phyloP scores from a whole-genome alignment of 2,888 invertebrate species.

The Drosophila lutescens region DNA sequence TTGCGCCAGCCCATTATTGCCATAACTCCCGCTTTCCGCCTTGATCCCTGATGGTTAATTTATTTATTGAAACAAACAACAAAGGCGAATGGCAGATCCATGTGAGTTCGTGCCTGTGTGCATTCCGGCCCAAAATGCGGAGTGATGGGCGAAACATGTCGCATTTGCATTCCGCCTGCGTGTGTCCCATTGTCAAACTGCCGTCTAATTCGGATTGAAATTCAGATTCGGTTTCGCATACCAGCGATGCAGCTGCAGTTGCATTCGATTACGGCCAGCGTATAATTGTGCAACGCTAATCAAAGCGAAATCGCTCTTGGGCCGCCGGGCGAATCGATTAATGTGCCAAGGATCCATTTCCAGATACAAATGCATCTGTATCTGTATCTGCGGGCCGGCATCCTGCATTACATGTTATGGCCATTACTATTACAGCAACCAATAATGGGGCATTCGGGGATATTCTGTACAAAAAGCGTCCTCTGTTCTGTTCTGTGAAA shows the following conservation, averaged over 20 bases:
- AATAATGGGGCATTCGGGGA: slow-evolving; percentile 12
- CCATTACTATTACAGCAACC: slow-evolving; percentile 42
- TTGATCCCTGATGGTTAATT: slow-evolving; percentile 24
- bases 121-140: background rate
- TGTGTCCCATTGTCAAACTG: slow-evolving; percentile 29
- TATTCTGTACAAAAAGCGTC: slow-evolving; percentile 15
- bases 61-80: slow-evolving; percentile 40
- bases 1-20: slow-evolving; percentile 30
- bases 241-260: slow-evolving; percentile 14
- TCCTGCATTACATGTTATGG: slow-evolving; percentile 26
- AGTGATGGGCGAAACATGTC: slow-evolving; percentile 25
- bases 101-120: no score
- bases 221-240: slow-evolving; percentile 10
- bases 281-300: slow-evolving; percentile 54
- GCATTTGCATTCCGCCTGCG: slow-evolving; percentile 39
- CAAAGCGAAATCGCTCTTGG: slow-evolving; percentile 45
- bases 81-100: slow-evolving; percentile 14
- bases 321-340: slow-evolving; percentile 38
- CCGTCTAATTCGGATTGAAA: slow-evolving; percentile 28
- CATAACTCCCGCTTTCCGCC: slow-evolving; percentile 30
- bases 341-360: slow-evolving; percentile 25
- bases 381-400: slow-evolving; percentile 12
- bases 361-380: slow-evolving; percentile 16
- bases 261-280: slow-evolving; percentile 45
- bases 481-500: slow-evolving; percentile 7